A percentile compares a stretch with the other conserved stretches of the same genome.
Conservation (phyloP, 2,888 invertebrate species). For the Auanema freiburgensis region DNA sequence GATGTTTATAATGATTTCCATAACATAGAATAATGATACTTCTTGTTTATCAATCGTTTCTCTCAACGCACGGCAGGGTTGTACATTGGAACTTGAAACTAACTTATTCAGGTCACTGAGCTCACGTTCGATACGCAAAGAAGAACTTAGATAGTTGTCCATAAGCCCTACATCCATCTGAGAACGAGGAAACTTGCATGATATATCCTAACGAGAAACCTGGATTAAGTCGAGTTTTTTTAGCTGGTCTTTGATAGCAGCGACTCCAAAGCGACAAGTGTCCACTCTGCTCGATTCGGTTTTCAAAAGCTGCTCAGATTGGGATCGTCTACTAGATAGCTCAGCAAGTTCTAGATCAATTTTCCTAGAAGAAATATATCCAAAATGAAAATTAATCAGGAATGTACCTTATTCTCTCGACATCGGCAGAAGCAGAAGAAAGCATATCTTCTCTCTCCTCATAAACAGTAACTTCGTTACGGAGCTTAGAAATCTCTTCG, state of each 20-base stretch:
- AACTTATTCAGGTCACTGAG: background rate
- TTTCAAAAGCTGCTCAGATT: background rate
- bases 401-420: slow-evolving; percentile 17
- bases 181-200: slow-evolving; percentile 9
- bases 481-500: slow-evolving; percentile 25
- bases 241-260: background rate
- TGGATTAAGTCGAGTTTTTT: background rate
- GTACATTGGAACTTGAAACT: background rate
- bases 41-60: background rate
- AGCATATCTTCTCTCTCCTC: slow-evolving; percentile 28
- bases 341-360: background rate
- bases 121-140: slow-evolving; percentile 2
- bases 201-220: background rate
- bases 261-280: background rate
- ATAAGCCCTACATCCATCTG: slow-evolving; percentile 36
- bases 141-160: slow-evolving; percentile 21
- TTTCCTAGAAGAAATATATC: background rate
- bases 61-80: background rate
- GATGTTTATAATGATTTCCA: background rate
- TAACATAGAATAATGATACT: background rate
- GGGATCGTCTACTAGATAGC: background rate
- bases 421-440: slow-evolving; percentile 17
- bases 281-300: background rate
- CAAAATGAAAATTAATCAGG: background rate
- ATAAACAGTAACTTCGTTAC: slow-evolving; percentile 15